These are phyloP conservation scores for Prostheceraeus crozeri DNA, from an alignment of 2,888 invertebrate genomes.

Conservation along the genomic window DNA sequence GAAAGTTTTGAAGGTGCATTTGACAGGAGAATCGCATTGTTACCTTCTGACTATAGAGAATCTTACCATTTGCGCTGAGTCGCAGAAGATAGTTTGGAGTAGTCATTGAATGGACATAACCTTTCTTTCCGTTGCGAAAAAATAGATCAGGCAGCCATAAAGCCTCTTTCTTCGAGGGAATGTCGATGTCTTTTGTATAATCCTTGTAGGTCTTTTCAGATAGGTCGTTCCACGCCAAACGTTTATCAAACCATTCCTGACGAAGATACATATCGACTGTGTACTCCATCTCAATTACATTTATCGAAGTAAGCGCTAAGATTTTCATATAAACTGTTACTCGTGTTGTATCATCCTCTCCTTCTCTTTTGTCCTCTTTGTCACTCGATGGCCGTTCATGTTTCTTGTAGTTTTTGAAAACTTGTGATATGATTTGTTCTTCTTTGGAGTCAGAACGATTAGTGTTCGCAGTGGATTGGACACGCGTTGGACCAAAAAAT, in stretches of 20 bases:
- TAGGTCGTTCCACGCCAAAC: slow-evolving; percentile 34
- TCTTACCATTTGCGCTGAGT: slow-evolving; percentile 34
- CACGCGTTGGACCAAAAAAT: no score
- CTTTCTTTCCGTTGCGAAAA: slow-evolving; percentile 38
- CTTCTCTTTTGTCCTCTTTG: no score
- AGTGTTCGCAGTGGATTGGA: no score
- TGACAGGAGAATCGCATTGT: slow-evolving; percentile 39
- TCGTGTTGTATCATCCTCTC: slow-evolving; percentile 9
- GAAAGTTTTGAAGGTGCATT: slow-evolving; percentile 39
- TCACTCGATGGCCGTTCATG: slow-evolving; percentile 35
- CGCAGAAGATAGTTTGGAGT: slow-evolving; percentile 36
- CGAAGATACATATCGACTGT: slow-evolving; percentile 33
- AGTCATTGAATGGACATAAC: slow-evolving; percentile 37
- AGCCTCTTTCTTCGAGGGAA: slow-evolving; percentile 30
- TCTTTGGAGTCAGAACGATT: no score
- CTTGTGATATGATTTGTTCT: no score
- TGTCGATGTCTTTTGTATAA: slow-evolving; percentile 34
- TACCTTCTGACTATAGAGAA: slow-evolving; percentile 38
- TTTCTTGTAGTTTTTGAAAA: slow-evolving; percentile 34
- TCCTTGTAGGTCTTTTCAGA: slow-evolving; percentile 26
- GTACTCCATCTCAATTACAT: slow-evolving; percentile 39
- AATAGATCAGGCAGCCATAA: slow-evolving; percentile 39
- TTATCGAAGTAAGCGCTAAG: slow-evolving; percentile 33
- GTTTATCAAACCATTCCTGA: slow-evolving; percentile 32
- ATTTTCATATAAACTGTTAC: slow-evolving; percentile 36